These are phyloP conservation scores for Penelope pileata DNA, from an alignment of 2,113 vertebrate genomes.

Conservation along the genomic window DNA sequence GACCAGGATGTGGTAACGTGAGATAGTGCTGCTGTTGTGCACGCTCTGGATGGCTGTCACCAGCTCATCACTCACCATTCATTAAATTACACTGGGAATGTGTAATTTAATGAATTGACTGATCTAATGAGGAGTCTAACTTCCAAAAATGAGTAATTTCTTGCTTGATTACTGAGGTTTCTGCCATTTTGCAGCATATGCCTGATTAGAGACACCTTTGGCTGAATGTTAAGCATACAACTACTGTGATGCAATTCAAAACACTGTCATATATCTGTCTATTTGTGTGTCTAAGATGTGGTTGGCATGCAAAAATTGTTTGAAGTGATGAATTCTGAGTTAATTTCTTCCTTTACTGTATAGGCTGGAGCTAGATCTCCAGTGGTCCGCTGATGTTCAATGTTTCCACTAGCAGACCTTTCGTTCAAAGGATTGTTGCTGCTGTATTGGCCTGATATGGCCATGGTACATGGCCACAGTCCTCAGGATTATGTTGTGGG, in stretches of 20 bases:
- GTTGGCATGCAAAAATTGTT: not conserved
- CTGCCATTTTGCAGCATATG: not conserved
- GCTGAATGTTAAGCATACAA: not conserved
- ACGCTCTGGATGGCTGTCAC: not conserved
- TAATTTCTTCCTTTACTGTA: not conserved
- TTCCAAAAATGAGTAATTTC: not conserved
- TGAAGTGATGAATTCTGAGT: not conserved
- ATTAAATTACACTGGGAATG: not conserved
- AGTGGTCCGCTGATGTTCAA: no score
- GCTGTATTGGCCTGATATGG: not conserved
- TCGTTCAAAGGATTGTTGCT: not conserved
- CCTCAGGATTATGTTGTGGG: not conserved
- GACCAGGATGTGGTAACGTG: not conserved
- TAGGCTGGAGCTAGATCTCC: not conserved
- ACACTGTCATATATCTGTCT: not conserved
- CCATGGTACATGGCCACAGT: fast-evolving
- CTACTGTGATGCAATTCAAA: not conserved
- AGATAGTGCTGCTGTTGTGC: not conserved
- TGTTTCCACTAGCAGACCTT: not conserved
- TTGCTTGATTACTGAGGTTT: not conserved
- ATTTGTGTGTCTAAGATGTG: not conserved
- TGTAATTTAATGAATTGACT: no score
- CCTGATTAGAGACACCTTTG: slow-evolving; percentile 5
- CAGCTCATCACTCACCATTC: not conserved
- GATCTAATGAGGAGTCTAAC: no score